Conservation (phyloP, 2,888 invertebrate genomes). For the Plusia festucae region DNA sequence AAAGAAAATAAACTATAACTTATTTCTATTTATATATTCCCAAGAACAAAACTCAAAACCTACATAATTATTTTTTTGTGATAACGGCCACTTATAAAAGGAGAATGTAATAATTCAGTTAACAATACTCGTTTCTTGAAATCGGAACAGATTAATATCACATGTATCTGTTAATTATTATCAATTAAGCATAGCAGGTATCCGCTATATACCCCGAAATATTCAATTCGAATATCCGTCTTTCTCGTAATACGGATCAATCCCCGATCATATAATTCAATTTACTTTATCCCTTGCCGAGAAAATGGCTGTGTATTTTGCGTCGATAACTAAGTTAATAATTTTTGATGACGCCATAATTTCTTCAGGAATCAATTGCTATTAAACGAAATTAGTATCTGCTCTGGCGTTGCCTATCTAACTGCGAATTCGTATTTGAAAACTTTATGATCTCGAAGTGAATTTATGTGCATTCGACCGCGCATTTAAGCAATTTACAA, state of each 20-base stretch:
- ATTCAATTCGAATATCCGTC: slow-evolving; percentile 64
- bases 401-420: slow-evolving; percentile 11
- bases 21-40: no score
- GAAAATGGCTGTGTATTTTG: slow-evolving; percentile 77
- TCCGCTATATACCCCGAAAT: slow-evolving; percentile 52
- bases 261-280: slow-evolving; percentile 79
- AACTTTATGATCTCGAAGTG: slow-evolving; percentile 24
- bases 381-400: slow-evolving; percentile 41
- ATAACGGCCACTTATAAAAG: no score
- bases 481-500: slow-evolving; percentile 17
- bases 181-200: slow-evolving; percentile 28
- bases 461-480: slow-evolving; percentile 31
- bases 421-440: slow-evolving; percentile 23
- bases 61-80: no score
- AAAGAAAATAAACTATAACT: background rate
- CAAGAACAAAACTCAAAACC: no score
- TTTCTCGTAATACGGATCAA: slow-evolving; percentile 72
- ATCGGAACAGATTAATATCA: slow-evolving; percentile 26
- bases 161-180: slow-evolving; percentile 19
- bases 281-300: slow-evolving; percentile 77
- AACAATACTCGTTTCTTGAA: background rate
- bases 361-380: slow-evolving; percentile 63
- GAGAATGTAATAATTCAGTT: background rate
- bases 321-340: slow-evolving; percentile 78
- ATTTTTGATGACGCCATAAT: slow-evolving; percentile 76